Evolutionary conservation across 2,888 invertebrate genomes (phyloP).

Genomic region (Drosophila nigritarsus): DNA sequence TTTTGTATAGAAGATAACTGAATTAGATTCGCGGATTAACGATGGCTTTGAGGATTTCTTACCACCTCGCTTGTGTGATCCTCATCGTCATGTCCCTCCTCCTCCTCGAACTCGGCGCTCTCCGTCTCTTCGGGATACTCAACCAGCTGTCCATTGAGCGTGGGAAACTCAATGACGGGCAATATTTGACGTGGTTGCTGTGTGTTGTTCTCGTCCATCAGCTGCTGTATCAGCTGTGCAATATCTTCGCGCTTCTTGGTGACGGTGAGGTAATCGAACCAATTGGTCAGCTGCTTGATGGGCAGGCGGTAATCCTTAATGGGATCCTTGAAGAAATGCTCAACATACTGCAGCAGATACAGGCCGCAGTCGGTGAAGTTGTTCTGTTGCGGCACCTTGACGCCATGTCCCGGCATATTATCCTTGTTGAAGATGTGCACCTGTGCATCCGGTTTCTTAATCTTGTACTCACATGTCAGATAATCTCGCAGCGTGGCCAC

Average conservation of each 20-base stretch:
- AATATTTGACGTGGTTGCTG: conserved; percentile 85
- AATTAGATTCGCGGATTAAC: not conserved
- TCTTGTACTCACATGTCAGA: conserved; percentile 93
- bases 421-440: conserved; percentile 89
- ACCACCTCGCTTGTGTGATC: conserved; percentile 85
- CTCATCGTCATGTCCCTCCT: conserved; percentile 86
- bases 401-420: conserved; percentile 93
- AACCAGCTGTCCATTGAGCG: conserved; percentile 89
- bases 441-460: conserved; percentile 87
- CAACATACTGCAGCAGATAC: conserved; percentile 97
- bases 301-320: conserved; percentile 93
- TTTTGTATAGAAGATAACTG: not conserved
- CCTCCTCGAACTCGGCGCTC: conserved; percentile 86
- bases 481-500: conserved; percentile 96
- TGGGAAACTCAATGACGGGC: conserved; percentile 91
- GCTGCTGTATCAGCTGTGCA: conserved; percentile 89
- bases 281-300: conserved; percentile 91
- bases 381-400: conserved; percentile 98
- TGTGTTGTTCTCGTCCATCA: conserved; percentile 91
- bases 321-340: conserved; percentile 96
- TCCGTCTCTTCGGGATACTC: conserved; percentile 87
- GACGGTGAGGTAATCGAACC: conserved; percentile 95
- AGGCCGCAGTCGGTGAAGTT: conserved; percentile 99
- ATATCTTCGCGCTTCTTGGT: conserved; percentile 95
- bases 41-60: conserved; percentile 9